Percentiles rank a stretch among this genome's conserved stretches.
These are phyloP conservation scores for human (Homo sapiens) DNA, from an alignment of 2,113 vertebrate species.

Conservation along the genomic window GRCh38 chr9:34235001-34235500, in stretches of 20 bases:
- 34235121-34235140: neutral
- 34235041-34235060: neutral
- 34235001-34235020: neutral
- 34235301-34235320: too few relatives aligned
- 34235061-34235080: neutral
- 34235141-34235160: neutral
- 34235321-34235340: too few relatives aligned
- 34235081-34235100: neutral
- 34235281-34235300: neutral
- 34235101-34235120: neutral
- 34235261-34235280: neutral
- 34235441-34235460: too few relatives aligned
- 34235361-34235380: too few relatives aligned
- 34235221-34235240: neutral
- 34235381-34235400: too few relatives aligned
- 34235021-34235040: neutral
- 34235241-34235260: neutral
- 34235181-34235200: neutral
- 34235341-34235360: too few relatives aligned
- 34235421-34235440: too few relatives aligned
- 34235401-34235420: too few relatives aligned
- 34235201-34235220: neutral
- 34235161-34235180: neutral
- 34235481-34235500: too few relatives aligned
- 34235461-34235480: too few relatives aligned